A percentile compares a stretch with the other conserved stretches of the same genome.
Conservation (phyloP, 2,113 vertebrate genomes). For the Campylorhamphus procurvoides region DNA sequence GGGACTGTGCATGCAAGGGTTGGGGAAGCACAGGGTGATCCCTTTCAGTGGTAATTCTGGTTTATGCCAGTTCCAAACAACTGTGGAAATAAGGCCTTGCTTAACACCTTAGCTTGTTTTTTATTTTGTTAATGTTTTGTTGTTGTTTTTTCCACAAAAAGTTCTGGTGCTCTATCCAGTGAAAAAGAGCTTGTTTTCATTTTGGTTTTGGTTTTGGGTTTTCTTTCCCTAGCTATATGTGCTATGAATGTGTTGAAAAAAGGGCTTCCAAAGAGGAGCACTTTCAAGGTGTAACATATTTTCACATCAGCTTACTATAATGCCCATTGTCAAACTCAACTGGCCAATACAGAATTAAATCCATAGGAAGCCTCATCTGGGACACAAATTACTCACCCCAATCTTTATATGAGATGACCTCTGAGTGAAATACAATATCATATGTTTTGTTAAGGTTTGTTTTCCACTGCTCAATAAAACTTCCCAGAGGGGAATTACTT, state of each 20-base stretch:
- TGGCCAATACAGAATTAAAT: neutral
- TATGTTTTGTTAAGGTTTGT: slow-evolving; percentile 5
- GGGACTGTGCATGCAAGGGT: neutral
- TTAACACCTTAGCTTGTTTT: neutral
- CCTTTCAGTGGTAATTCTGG: neutral
- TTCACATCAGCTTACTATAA: neutral
- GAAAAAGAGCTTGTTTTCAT: no score
- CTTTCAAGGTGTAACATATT: neutral
- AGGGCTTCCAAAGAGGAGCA: neutral
- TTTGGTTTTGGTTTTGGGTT: neutral
- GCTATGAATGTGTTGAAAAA: neutral
- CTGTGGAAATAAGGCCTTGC: neutral
- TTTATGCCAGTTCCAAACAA: neutral
- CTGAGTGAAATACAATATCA: neutral
- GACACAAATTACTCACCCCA: neutral
- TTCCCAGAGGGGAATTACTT: neutral
- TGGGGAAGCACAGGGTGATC: neutral
- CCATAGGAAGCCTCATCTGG: neutral
- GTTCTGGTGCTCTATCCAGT: neutral
- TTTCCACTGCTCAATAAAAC: slow-evolving; percentile 12
- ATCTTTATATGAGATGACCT: neutral
- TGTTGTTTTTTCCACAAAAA: neutral
- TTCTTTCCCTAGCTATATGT: neutral
- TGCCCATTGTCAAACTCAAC: neutral
- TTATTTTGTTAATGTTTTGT: neutral